Conservation (phyloP, 1,140 invertebrate species). For the Bombus vancouverensis region DNA sequence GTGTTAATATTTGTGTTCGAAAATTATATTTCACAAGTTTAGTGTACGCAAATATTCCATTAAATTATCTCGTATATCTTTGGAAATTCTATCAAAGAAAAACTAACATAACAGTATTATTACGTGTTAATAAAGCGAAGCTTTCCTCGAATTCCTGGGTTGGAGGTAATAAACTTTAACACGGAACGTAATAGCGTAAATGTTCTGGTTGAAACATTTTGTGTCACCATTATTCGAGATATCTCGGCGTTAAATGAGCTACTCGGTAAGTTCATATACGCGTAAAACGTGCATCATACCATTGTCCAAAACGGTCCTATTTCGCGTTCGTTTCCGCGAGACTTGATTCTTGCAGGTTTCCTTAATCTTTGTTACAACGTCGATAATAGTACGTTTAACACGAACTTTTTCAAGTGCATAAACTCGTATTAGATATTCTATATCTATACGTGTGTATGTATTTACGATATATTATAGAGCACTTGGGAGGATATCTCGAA, state of each 20-base stretch:
- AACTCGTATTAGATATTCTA: neutral
- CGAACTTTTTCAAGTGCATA: neutral
- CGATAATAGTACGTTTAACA: neutral
- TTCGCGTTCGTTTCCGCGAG: neutral
- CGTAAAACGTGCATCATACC: neutral
- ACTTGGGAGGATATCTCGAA: too few species aligned
- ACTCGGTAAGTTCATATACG: neutral
- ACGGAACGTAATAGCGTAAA: neutral
- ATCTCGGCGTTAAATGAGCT: neutral
- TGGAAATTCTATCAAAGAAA: neutral
- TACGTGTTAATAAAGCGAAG: neutral
- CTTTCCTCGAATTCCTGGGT: neutral
- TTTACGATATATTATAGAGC: too few species aligned
- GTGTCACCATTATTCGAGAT: too few species aligned
- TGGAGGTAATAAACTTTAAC: too few species aligned
- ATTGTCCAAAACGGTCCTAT: too few species aligned
- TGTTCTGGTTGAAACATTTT: neutral
- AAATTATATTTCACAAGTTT: neutral
- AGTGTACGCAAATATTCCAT: neutral
- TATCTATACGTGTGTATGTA: too few species aligned
- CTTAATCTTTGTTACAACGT: neutral
- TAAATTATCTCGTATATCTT: neutral
- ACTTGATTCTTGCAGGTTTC: neutral
- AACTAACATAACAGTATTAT: neutral
- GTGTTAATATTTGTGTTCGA: too few species aligned